Evolutionary conservation across 2,113 vertebrate genomes (phyloP).

Genomic region (Jaculus jaculus): DNA sequence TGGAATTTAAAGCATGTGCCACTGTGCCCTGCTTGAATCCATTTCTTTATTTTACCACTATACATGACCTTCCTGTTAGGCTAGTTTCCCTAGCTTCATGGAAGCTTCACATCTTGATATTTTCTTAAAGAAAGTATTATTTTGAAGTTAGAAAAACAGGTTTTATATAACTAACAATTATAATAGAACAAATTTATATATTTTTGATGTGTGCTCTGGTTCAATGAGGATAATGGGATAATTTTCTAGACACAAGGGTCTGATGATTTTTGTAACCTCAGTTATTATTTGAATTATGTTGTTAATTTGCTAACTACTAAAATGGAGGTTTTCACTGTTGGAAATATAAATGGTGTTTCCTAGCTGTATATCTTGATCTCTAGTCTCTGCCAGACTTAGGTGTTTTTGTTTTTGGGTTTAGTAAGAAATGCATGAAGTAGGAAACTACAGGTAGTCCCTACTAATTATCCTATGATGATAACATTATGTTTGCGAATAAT

Average conservation of each 20-base stretch:
- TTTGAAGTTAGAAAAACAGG: constrained; percentile 47
- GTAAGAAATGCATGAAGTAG: not conserved
- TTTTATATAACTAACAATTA: not conserved
- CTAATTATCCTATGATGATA: not conserved
- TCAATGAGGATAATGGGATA: not conserved
- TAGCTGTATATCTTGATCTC: not conserved
- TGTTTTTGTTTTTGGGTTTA: not conserved
- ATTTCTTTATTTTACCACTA: too few species aligned
- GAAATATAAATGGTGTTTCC: constrained; percentile 15
- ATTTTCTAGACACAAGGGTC: not conserved
- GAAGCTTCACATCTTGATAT: not conserved
- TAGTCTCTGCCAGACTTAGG: not conserved
- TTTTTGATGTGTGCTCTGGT: constrained; percentile 8
- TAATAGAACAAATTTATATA: constrained; percentile 1
- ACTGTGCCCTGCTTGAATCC: too few species aligned
- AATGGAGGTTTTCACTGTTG: not conserved
- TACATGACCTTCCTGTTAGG: not conserved
- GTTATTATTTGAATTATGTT: not conserved
- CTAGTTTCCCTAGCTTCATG: not conserved
- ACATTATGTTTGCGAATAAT: not conserved
- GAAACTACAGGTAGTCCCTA: not conserved
- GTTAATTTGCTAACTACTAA: not conserved
- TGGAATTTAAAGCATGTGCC: too few species aligned
- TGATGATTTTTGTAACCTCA: constrained; percentile 5
- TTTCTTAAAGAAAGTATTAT: constrained; percentile 27